These are phyloP conservation scores for Paralinhomoeus sp. DNA, from an alignment of 2,888 invertebrate species.

Conservation along the genomic window DNA sequence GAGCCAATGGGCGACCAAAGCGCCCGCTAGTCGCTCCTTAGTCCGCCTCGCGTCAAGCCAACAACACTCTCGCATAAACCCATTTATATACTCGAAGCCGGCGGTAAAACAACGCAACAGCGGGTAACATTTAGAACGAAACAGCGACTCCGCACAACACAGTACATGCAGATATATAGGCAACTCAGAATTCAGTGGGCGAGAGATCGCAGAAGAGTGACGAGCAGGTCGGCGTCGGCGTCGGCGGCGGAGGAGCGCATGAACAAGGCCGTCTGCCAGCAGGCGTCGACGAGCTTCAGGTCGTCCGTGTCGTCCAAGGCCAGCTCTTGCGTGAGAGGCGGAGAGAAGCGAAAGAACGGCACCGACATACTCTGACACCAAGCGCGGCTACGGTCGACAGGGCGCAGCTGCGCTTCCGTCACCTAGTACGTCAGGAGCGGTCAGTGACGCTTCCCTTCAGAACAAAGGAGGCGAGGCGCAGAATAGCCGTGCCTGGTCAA, in stretches of 20 bases:
- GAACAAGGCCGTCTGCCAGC: constrained; percentile 23
- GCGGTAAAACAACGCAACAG: too few species aligned
- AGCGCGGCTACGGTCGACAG: constrained; percentile 71
- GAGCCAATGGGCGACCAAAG: background rate
- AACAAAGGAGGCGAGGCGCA: too few species aligned
- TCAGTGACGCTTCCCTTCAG: too few species aligned
- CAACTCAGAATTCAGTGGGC: too few species aligned
- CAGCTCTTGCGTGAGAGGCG: constrained; percentile 57
- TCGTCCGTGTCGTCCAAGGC: constrained; percentile 67
- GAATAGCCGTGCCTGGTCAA: constrained; percentile 28
- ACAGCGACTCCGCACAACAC: too few species aligned
- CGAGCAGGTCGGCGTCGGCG: background rate
- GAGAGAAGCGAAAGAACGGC: constrained; percentile 53
- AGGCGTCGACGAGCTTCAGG: constrained; percentile 54
- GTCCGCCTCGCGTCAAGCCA: background rate
- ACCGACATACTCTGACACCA: constrained; percentile 67
- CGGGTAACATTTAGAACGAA: too few species aligned
- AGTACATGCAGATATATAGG: too few species aligned
- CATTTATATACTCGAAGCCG: too few species aligned
- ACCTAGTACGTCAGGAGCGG: constrained; percentile 37
- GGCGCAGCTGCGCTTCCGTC: constrained; percentile 64
- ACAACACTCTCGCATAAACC: background rate
- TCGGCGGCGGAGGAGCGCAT: background rate
- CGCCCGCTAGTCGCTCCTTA: constrained; percentile 1
- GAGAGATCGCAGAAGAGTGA: too few species aligned